phyloP scores from a whole-genome alignment of 2,113 vertebrate genomes.

The Carassius auratus region DNA sequence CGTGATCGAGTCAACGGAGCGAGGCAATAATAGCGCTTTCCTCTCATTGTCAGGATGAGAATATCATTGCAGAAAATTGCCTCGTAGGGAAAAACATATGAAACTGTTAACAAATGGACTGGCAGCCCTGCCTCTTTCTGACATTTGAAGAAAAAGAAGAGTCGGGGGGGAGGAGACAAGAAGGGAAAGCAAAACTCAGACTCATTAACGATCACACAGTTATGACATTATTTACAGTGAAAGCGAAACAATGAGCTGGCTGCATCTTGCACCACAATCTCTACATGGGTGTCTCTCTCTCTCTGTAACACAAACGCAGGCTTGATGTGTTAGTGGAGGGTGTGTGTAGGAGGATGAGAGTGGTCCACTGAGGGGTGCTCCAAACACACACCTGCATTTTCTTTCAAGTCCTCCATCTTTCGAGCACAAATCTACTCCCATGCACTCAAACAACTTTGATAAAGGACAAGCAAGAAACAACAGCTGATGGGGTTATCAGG shows the following conservation, averaged over 20 bases:
- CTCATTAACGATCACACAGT: conserved; percentile 5
- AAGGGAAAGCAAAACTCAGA: not conserved
- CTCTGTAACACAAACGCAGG: conserved; percentile 14
- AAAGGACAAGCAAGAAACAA: conserved; percentile 21
- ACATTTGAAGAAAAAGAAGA: conserved; percentile 31
- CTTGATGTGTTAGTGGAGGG: conserved; percentile 18
- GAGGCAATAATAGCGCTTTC: conserved; percentile 53
- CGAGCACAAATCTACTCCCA: conserved; percentile 24
- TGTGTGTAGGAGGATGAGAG: conserved; percentile 17
- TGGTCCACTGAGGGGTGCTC: conserved; percentile 27
- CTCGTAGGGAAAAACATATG: conserved; percentile 53
- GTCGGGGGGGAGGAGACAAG: not conserved
- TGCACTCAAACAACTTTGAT: conserved; percentile 17
- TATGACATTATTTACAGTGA: conserved; percentile 37
- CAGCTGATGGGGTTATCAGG: not conserved
- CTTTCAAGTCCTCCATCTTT: conserved; percentile 18
- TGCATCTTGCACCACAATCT: not conserved
- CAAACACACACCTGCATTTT: not conserved
- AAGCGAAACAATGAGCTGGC: conserved; percentile 8
- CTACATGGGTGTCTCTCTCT: not conserved
- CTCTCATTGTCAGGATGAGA: conserved; percentile 55
- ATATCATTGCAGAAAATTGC: conserved; percentile 56
- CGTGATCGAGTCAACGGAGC: conserved; percentile 49
- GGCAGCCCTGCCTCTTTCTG: conserved; percentile 46
- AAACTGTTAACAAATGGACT: conserved; percentile 60